Conservation (phyloP, 2,797 vertebrate species). For the Pangasius mekongensis region DNA sequence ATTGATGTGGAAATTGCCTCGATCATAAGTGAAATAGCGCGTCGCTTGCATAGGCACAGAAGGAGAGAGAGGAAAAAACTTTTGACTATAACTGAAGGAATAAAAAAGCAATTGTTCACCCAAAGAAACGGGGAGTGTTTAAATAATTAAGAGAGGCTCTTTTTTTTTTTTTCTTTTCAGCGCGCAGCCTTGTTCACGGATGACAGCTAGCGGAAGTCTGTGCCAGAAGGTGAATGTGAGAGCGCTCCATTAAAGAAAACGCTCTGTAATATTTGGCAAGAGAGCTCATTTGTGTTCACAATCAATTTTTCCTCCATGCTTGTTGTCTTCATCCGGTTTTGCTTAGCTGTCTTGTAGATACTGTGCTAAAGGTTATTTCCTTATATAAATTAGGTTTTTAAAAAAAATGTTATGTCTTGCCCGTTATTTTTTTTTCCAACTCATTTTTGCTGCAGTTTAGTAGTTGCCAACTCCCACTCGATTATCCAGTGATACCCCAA, state of each 20-base stretch:
- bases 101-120: constrained; percentile 53
- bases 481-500: background rate
- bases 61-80: constrained; percentile 11
- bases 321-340: background rate
- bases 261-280: constrained; percentile 27
- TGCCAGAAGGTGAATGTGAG: constrained; percentile 24
- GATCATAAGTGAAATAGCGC: constrained; percentile 46
- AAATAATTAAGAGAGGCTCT: constrained; percentile 47
- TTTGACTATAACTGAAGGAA: constrained; percentile 51
- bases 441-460: background rate
- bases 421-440: background rate
- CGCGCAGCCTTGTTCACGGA: constrained; percentile 17
- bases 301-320: constrained; percentile 36
- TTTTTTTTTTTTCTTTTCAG: background rate
- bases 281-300: constrained; percentile 21
- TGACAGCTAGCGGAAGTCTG: constrained; percentile 3
- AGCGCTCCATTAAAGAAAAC: constrained; percentile 15
- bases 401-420: constrained; percentile 15
- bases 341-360: background rate
- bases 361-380: constrained; percentile 8
- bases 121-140: constrained; percentile 48
- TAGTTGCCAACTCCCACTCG: background rate
- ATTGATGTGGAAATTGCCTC: constrained; percentile 54
- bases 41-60: background rate
- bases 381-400: constrained; percentile 36